A percentile compares a stretch with the other conserved stretches of the same genome.
Conservation (phyloP, 2,888 invertebrate genomes). For the Oscheius myriophilus region DNA sequence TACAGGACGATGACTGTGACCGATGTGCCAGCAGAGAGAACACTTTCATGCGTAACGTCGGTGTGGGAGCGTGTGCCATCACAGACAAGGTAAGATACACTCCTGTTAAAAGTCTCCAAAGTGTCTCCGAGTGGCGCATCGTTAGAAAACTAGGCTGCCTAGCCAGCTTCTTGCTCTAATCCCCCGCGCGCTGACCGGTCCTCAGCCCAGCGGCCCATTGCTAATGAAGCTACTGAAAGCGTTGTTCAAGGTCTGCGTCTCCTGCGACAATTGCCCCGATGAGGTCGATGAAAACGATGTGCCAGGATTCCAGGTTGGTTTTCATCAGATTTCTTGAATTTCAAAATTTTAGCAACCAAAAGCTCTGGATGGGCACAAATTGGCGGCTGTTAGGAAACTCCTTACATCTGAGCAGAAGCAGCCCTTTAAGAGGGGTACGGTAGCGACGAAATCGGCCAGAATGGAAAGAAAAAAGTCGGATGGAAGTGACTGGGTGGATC, state of each 20-base stretch:
- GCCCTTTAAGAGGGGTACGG: conserved; percentile 46
- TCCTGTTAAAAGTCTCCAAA: no score
- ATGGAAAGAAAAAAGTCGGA: conserved; percentile 40
- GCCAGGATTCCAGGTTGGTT: conserved; percentile 47
- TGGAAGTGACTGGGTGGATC: conserved; percentile 16
- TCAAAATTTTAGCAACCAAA: conserved; percentile 32
- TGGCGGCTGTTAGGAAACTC: conserved; percentile 68
- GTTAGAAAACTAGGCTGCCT: no score
- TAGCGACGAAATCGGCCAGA: conserved; percentile 38
- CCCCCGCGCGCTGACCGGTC: conserved; percentile 20
- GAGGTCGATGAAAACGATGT: conserved; percentile 55
- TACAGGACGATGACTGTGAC: conserved; percentile 26
- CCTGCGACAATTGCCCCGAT: conserved; percentile 45
- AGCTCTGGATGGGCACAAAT: conserved; percentile 46
- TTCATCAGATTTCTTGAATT: not conserved
- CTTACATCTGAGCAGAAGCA: conserved; percentile 60
- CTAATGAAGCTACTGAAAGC: conserved; percentile 27
- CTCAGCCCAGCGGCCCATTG: conserved; percentile 8
- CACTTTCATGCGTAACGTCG: conserved; percentile 49
- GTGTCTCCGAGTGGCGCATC: no score
- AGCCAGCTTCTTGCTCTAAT: conserved; percentile 9
- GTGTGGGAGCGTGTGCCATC: conserved; percentile 48
- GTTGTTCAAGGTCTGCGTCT: conserved; percentile 39
- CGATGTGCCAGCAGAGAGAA: conserved; percentile 38
- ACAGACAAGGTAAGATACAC: conserved; percentile 39